Base-by-base conservation (phyloP, 1,140 invertebrate genomes). In the Formica exsecta region DNA sequence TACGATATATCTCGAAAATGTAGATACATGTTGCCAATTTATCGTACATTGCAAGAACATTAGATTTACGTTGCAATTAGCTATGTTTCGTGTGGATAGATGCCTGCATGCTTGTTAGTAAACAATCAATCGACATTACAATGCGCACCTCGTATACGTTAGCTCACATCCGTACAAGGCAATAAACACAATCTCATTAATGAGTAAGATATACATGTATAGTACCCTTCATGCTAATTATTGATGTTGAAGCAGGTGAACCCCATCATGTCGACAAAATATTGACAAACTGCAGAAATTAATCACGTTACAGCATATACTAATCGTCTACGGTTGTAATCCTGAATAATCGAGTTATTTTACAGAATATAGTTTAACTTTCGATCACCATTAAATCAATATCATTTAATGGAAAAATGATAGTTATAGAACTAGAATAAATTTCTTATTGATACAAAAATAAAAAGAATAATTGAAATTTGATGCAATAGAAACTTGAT, bases 161-260 rank as follows among this genome's bases (percentile, higher is more conserved):
- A 57, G n/a, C 32, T 80, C 38, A 41, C 41, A 64, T 36, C 61
- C 41, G n/a, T 66, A 25, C 62, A 38, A 70, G 64, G 64, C 16
- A 80, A 70, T 54, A 79, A 79, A 68, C 41, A 79, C 62, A 44
- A 80, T 38, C 76, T 70, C 76, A 54, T 80, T 80, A 70, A 80
- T 41, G 64, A 54, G 64, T 36, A 68, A 68, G 62, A 32, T 79
- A 77, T 22, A 79, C 16, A 57, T 32, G 11, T 6, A 16, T 36
- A 68, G 25, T 51, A 41, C 16, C 44, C 54, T 68, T 68, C 32
- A 9, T 54, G 19, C 48, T 29, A 44, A 80, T 80, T 80, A 80
- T 80, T 70, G 76, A 80, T 9, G 44, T 38, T 70, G 64, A 68
- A 48, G 32, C 76, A 54, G 32, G 44, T 68, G 76, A 54, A 79